Evolutionary conservation across 53 echinoderm and acorn worm species (phyloP), one percentile per base, ranked within the genome.

Genomic region (Patiria pectinifera): DNA sequence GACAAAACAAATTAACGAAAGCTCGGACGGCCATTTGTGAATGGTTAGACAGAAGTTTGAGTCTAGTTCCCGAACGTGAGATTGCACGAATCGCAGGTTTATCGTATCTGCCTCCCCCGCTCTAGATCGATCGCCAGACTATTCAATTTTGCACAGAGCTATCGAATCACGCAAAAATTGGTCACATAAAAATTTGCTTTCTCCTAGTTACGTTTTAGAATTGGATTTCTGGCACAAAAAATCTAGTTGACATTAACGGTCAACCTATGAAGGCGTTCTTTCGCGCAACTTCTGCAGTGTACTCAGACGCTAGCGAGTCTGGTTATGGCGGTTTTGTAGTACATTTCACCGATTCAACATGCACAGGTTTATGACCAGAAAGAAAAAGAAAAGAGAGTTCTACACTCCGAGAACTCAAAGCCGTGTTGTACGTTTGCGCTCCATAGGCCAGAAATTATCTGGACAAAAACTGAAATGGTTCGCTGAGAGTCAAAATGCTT

Each of bases 41-140:
- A 43, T 87, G 87, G 69, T 87, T 93, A 45, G 48, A 25, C 3
- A 86, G 25, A 35, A 22, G 86, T 78, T 24, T 13, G 12, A 13
- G 25, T 14, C 80, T 60, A 79, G 47, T 89, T 12, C 89, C 24
- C 8, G 91, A 48, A 22, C 78, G 92, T 21, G 87, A 92, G 3
- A 84, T 92, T 45, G 92, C 85, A 21, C 85, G 92, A 18, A 75
- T 92, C 44, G 83, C 84, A 75, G 92, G 92, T 92, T 92, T 25
- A 84, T 92, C 0, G 85, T 92, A 46, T 92, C 92, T 25, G 61
- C 87, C 46, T 85, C 92, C 12, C 24, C 53, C 19, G 91, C 91
- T 45, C 63, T 92, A 2, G 84, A 59, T 45, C 72, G 19, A 35
- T 87, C 13, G 45, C 72, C 59, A 87, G 87, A 46, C 45, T 87